Evolutionary conservation across 2,797 vertebrate species (phyloP).

Genomic region (Spinibarbus caldwelli): DNA sequence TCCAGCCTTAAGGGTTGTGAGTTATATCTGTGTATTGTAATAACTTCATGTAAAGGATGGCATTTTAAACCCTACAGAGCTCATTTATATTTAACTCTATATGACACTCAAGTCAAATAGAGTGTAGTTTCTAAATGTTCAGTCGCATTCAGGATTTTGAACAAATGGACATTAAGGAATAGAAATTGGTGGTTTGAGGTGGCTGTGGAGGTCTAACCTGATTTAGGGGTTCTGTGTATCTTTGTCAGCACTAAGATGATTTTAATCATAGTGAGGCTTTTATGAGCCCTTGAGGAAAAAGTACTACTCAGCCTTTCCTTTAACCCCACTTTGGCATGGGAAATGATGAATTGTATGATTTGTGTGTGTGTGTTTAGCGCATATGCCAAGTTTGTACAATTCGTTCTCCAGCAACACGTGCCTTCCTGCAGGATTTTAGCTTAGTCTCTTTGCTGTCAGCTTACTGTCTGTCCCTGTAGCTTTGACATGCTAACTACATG

Average conservation of each 20-base stretch:
- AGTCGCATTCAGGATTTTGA: neutral
- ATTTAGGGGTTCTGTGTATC: conserved; percentile 40
- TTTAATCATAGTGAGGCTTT: conserved; percentile 48
- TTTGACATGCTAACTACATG: conserved; percentile 13
- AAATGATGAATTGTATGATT: conserved; percentile 19
- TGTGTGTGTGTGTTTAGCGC: conserved; percentile 13
- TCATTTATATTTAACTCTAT: conserved; percentile 1
- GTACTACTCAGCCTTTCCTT: conserved; percentile 46
- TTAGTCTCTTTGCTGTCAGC: neutral
- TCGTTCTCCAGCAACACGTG: neutral
- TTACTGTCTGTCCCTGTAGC: neutral
- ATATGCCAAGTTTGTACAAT: conserved; percentile 3
- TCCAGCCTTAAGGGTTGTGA: neutral
- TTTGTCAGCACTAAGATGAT: conserved; percentile 14
- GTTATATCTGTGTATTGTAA: conserved; percentile 22
- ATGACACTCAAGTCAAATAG: neutral
- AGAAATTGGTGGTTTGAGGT: neutral
- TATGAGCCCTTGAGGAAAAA: conserved; percentile 47
- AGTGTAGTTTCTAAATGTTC: neutral
- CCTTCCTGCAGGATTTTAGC: conserved; percentile 24
- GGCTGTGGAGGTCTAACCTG: neutral
- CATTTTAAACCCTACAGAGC: conserved; percentile 10
- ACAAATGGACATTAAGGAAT: neutral
- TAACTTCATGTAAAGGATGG: conserved; percentile 14
- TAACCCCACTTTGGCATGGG: conserved; percentile 31